Conservation (phyloP, 2,888 invertebrate species). For the Agrilus mali region DNA sequence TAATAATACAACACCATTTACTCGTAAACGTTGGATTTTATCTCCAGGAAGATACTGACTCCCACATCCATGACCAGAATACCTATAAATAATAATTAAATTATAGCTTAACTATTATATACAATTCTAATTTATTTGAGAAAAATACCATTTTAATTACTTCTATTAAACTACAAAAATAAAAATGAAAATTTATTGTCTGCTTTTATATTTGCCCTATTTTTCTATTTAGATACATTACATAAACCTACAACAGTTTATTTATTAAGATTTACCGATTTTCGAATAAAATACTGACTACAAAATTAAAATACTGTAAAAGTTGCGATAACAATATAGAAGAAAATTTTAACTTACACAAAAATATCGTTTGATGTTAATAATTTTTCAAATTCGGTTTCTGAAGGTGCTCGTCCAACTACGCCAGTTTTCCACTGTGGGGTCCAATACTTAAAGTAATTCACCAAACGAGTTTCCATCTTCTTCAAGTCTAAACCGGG, state of each 20-base stretch:
- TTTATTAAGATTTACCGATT: too few relatives aligned
- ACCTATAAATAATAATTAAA: conserved; percentile 32
- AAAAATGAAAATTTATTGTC: too few relatives aligned
- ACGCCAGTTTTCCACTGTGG: conserved; percentile 34
- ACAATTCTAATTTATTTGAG: background rate
- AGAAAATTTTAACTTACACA: conserved; percentile 35
- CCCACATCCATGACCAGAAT: conserved; percentile 59
- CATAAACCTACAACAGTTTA: too few relatives aligned
- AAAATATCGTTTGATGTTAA: conserved; percentile 42
- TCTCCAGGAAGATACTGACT: conserved; percentile 43
- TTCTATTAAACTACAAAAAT: too few relatives aligned
- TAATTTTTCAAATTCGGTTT: conserved; percentile 38
- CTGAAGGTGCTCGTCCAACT: conserved; percentile 37
- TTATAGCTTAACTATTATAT: background rate
- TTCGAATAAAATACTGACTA: too few relatives aligned
- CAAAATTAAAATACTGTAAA: too few relatives aligned
- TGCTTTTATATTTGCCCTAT: too few relatives aligned
- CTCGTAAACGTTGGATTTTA: conserved; percentile 39
- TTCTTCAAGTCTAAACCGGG: conserved; percentile 43
- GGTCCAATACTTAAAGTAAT: conserved; percentile 38
- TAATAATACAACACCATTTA: conserved; percentile 46
- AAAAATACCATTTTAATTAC: background rate
- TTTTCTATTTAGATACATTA: too few relatives aligned
- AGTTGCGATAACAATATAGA: background rate
- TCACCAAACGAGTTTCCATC: conserved; percentile 35